Percentiles rank a stretch among this genome's conserved stretches.
Evolutionary conservation across 1,140 invertebrate species (phyloP).

Genomic region (Drosophila aff.): DNA sequence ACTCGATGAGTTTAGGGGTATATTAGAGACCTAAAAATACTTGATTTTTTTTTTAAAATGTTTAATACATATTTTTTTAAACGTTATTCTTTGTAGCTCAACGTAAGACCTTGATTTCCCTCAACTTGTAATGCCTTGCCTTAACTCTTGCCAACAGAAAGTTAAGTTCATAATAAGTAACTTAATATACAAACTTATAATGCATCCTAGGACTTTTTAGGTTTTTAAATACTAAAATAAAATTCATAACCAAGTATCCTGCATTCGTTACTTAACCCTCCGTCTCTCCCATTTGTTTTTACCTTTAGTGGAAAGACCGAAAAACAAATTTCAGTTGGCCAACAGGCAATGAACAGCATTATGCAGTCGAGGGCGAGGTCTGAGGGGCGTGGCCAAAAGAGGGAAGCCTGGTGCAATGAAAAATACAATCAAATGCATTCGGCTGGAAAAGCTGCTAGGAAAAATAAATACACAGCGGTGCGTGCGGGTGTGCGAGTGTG

Average conservation of each 20-base stretch:
- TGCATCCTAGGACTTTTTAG: neutral
- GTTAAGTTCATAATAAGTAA: neutral
- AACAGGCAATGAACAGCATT: conserved; percentile 67
- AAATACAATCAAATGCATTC: conserved; percentile 83
- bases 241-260: neutral
- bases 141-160: neutral
- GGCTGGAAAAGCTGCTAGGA: conserved; percentile 76
- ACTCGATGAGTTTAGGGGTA: neutral
- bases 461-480: conserved; percentile 76
- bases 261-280: neutral
- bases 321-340: conserved; percentile 68
- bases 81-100: neutral
- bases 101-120: neutral
- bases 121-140: neutral
- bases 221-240: neutral
- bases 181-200: neutral
- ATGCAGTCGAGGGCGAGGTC: conserved; percentile 10
- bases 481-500: conserved; percentile 33
- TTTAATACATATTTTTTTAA: neutral
- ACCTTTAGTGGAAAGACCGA: conserved; percentile 61
- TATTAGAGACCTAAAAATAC: neutral
- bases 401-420: conserved; percentile 50
- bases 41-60: neutral
- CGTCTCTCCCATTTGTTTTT: conserved; percentile 32
- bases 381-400: conserved; percentile 36